phyloP scores from a whole-genome alignment of 2,888 invertebrate species.

The Operophtera brumata region DNA sequence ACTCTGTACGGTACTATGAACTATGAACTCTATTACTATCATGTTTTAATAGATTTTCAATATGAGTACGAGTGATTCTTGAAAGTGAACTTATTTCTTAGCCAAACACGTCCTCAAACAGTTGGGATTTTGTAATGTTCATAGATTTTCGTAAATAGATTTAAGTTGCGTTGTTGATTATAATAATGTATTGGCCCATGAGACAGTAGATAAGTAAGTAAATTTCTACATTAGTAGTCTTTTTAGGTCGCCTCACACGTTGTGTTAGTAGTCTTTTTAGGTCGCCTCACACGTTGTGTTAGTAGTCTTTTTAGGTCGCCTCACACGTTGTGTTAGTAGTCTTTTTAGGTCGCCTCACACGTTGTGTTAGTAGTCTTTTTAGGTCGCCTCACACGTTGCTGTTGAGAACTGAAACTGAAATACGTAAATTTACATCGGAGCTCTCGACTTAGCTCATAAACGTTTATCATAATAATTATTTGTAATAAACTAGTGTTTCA shows the following conservation, averaged over 20 bases:
- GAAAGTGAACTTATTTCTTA: slow-evolving; percentile 49
- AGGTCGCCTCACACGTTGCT: slow-evolving; percentile 65
- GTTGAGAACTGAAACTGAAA: slow-evolving; percentile 40
- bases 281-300: slow-evolving; percentile 66
- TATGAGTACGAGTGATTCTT: slow-evolving; percentile 39
- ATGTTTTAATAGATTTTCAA: slow-evolving; percentile 44
- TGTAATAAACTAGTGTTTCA: too few relatives aligned
- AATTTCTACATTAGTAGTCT: slow-evolving; percentile 72
- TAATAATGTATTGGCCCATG: slow-evolving; percentile 58
- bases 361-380: slow-evolving; percentile 70
- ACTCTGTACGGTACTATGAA: slow-evolving; percentile 32
- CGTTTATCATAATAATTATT: slow-evolving; percentile 27
- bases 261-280: too few relatives aligned
- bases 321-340: slow-evolving; percentile 71
- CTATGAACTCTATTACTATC: slow-evolving; percentile 12
- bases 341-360: slow-evolving; percentile 67
- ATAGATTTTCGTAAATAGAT: slow-evolving; percentile 67
- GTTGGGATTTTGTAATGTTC: slow-evolving; percentile 65
- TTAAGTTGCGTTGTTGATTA: slow-evolving; percentile 73
- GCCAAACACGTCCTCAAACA: slow-evolving; percentile 48
- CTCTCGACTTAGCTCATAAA: slow-evolving; percentile 34
- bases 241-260: slow-evolving; percentile 60
- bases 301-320: slow-evolving; percentile 62
- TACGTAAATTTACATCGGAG: slow-evolving; percentile 46
- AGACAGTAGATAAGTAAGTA: slow-evolving; percentile 63